Conservation (phyloP, 2,797 vertebrate genomes). For the Brotula barbata region DNA sequence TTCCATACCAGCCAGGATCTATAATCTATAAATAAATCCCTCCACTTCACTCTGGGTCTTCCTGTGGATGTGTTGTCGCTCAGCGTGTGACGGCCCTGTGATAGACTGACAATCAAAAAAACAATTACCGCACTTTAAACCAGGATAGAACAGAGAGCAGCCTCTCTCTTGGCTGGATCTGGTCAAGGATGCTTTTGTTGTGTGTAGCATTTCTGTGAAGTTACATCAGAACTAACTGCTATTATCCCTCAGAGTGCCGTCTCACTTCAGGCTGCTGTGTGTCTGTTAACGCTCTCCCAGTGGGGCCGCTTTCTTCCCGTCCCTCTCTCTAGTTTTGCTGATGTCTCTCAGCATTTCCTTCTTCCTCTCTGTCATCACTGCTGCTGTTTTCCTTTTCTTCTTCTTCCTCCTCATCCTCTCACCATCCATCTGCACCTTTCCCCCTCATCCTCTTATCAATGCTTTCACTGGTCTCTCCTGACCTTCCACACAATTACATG, state of each 20-base stretch:
- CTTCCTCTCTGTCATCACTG: constrained; percentile 11
- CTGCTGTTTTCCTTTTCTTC: constrained; percentile 3
- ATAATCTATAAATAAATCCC: too few species aligned
- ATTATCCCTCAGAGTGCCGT: not conserved
- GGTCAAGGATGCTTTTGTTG: not conserved
- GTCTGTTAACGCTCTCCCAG: constrained; percentile 9
- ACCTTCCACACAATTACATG: constrained; percentile 63
- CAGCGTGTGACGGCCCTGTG: too few species aligned
- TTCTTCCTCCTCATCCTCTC: not conserved
- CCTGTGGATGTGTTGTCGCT: too few species aligned
- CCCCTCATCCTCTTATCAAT: constrained; percentile 40
- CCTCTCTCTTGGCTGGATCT: constrained; percentile 11
- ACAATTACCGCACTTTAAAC: constrained; percentile 32
- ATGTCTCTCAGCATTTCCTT: not conserved
- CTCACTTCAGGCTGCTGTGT: not conserved
- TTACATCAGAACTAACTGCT: constrained; percentile 25
- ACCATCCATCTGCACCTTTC: constrained; percentile 24
- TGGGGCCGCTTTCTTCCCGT: not conserved
- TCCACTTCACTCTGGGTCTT: too few species aligned
- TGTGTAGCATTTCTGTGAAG: constrained; percentile 6
- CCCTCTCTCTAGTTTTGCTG: not conserved
- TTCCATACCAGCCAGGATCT: too few species aligned
- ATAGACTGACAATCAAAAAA: constrained; percentile 12
- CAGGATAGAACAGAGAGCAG: constrained; percentile 2
- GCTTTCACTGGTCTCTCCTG: constrained; percentile 38